Evolutionary conservation across 2,113 vertebrate species (phyloP).

Genomic region (Clarias gariepinus): DNA sequence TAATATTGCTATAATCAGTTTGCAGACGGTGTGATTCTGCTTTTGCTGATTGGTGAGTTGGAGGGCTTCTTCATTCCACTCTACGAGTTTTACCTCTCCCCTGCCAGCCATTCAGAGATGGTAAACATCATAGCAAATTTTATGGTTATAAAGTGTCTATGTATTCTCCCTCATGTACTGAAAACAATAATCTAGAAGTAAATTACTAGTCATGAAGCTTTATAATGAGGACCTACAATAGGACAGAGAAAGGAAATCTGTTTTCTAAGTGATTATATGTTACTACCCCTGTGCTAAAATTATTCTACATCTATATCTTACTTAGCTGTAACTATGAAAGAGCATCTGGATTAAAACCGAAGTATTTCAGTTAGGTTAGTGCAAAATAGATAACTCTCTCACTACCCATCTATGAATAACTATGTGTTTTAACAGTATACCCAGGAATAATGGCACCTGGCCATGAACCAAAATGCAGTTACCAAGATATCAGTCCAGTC

Average conservation of each 20-base stretch:
- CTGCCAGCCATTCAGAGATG: slow-evolving; percentile 77
- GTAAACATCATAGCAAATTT: slow-evolving; percentile 65
- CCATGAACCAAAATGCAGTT: neutral
- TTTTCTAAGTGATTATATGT: too few species aligned
- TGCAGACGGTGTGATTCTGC: slow-evolving; percentile 89
- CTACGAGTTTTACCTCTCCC: slow-evolving; percentile 81
- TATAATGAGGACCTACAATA: neutral
- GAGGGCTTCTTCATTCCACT: slow-evolving; percentile 89
- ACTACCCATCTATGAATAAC: neutral
- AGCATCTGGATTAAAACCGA: neutral
- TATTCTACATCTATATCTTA: neutral
- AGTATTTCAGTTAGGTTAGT: neutral
- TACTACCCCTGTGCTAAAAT: neutral
- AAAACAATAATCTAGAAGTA: neutral
- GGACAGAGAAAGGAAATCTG: neutral
- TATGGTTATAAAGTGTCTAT: neutral
- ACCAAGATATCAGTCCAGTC: neutral
- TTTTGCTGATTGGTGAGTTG: slow-evolving; percentile 89
- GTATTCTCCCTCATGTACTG: too few species aligned
- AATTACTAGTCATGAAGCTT: neutral
- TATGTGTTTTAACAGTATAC: neutral
- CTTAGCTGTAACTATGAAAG: neutral
- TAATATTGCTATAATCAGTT: slow-evolving; percentile 71
- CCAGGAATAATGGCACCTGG: neutral
- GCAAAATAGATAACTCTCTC: neutral